These are phyloP conservation scores for Polyommatus icarus DNA, from an alignment of 2,888 invertebrate genomes.

Conservation along the genomic window DNA sequence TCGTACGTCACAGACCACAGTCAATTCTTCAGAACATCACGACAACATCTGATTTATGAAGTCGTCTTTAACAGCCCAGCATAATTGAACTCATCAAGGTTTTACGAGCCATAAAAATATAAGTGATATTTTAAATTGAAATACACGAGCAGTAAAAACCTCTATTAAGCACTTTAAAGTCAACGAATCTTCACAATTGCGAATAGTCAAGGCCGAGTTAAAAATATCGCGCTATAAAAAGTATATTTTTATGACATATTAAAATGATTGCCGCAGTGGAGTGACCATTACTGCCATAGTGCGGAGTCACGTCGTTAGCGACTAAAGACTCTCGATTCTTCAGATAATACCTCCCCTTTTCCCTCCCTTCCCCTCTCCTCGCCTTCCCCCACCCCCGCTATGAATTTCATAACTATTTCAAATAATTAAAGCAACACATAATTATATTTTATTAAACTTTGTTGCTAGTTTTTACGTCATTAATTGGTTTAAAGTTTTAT, in stretches of 20 bases:
- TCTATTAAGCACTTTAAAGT: slow-evolving; percentile 7
- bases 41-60: background rate
- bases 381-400: slow-evolving; percentile 37
- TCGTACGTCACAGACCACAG: background rate
- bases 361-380: slow-evolving; percentile 36
- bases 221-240: slow-evolving; percentile 28
- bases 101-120: slow-evolving; percentile 10
- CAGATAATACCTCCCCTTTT: slow-evolving; percentile 45
- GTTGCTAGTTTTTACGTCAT: slow-evolving; percentile 6
- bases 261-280: slow-evolving; percentile 46
- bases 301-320: slow-evolving; percentile 67
- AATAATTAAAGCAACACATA: slow-evolving; percentile 11
- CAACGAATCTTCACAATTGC: slow-evolving; percentile 18
- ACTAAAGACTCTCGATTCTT: slow-evolving; percentile 55
- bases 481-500: background rate
- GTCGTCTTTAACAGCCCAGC: slow-evolving; percentile 2
- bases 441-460: no score
- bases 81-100: slow-evolving; percentile 11
- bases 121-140: background rate
- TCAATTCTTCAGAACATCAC: background rate
- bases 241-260: slow-evolving; percentile 42
- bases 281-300: slow-evolving; percentile 69
- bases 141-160: slow-evolving; percentile 8
- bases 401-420: slow-evolving; percentile 26
- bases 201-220: slow-evolving; percentile 11